Conservation (phyloP, 2,888 invertebrate species). For the Galerucella pusilla region DNA sequence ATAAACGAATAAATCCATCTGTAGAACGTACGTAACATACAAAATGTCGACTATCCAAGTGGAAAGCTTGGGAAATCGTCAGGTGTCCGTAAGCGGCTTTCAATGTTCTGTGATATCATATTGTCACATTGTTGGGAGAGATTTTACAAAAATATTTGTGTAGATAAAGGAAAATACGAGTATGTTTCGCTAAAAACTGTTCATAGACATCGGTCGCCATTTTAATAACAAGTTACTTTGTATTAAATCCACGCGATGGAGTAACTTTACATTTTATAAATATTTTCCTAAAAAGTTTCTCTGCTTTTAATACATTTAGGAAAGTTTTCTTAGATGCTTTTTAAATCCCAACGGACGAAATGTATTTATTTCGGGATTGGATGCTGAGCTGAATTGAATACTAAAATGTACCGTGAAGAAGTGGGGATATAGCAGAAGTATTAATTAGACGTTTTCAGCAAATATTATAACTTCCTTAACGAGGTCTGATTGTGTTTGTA, state of each 20-base stretch:
- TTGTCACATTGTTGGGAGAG: slow-evolving; percentile 1
- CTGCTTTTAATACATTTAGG: background rate
- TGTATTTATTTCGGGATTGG: background rate
- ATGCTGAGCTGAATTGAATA: slow-evolving; percentile 46
- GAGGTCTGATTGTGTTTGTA: slow-evolving; percentile 65
- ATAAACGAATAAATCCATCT: slow-evolving; percentile 30
- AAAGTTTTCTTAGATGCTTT: background rate
- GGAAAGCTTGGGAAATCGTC: slow-evolving; percentile 31
- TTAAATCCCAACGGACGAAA: background rate
- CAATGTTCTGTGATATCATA: slow-evolving; percentile 18
- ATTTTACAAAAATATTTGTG: slow-evolving; percentile 16
- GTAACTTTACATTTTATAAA: background rate
- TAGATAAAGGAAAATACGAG: background rate
- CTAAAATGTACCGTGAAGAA: slow-evolving; percentile 51
- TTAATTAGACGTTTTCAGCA: slow-evolving; percentile 64
- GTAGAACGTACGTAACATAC: slow-evolving; percentile 26
- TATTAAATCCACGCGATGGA: background rate
- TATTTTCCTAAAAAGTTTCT: background rate
- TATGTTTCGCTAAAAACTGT: background rate
- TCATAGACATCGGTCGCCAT: too few species aligned
- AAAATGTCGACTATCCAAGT: slow-evolving; percentile 11
- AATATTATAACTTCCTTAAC: slow-evolving; percentile 65
- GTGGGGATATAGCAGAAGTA: slow-evolving; percentile 51
- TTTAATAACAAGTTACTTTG: too few species aligned
- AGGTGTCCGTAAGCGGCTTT: slow-evolving; percentile 37